phyloP scores from a whole-genome alignment of 2,888 invertebrate genomes.

The Nasonia oneida region DNA sequence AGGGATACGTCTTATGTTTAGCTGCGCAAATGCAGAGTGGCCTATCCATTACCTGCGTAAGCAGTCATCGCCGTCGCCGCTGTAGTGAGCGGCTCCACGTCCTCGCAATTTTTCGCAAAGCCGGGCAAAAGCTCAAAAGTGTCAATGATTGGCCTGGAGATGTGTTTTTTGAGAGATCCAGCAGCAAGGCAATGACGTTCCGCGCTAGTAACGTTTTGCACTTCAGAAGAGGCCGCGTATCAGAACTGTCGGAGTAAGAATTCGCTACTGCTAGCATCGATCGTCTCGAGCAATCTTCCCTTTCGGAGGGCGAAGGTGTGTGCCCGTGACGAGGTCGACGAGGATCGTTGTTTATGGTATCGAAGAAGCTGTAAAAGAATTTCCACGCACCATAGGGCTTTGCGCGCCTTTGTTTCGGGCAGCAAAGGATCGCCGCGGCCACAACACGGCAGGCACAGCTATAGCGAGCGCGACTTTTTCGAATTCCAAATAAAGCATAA shows the following conservation, averaged over 20 bases:
- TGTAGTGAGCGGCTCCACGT: too few relatives aligned
- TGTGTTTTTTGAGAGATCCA: too few relatives aligned
- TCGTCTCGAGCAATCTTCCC: not conserved
- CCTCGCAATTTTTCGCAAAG: too few relatives aligned
- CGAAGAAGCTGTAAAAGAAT: not conserved
- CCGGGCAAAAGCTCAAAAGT: too few relatives aligned
- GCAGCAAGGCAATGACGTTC: too few relatives aligned
- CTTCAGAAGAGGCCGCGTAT: too few relatives aligned
- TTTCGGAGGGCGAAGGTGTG: not conserved
- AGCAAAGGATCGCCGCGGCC: not conserved
- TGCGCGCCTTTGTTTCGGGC: constrained; percentile 31
- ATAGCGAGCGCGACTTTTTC: not conserved
- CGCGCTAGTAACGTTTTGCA: too few relatives aligned
- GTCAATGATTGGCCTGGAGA: too few relatives aligned
- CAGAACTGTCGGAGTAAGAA: too few relatives aligned
- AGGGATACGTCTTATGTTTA: not conserved
- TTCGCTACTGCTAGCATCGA: not conserved
- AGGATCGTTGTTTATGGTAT: constrained; percentile 6
- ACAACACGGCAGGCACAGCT: not conserved
- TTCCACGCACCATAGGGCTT: constrained; percentile 15
- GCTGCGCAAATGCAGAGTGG: not conserved
- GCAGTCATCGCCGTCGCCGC: not conserved
- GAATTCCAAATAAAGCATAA: constrained; percentile 37
- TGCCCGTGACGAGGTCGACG: not conserved
- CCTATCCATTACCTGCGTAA: not conserved